Conservation (phyloP, 2,888 invertebrate species). For the Deilephila porcellus region DNA sequence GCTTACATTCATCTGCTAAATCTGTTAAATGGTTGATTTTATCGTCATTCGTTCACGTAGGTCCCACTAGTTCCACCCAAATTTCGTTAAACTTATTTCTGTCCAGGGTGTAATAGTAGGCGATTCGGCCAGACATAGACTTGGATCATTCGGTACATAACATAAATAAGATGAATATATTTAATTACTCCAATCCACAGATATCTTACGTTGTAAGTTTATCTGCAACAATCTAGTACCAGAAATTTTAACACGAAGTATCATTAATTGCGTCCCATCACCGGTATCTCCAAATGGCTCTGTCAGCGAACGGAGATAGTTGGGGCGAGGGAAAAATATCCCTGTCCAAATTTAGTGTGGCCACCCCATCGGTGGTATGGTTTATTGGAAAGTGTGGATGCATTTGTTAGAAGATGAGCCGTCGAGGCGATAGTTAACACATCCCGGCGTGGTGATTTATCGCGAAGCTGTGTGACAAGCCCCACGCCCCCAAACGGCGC, state of each 20-base stretch:
- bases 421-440: slow-evolving; percentile 66
- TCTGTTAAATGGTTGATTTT: no score
- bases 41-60: no score
- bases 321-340: slow-evolving; percentile 43
- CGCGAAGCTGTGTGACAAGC: slow-evolving; percentile 40
- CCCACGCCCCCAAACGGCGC: slow-evolving; percentile 38
- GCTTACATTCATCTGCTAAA: no score
- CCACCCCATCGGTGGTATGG: slow-evolving; percentile 58
- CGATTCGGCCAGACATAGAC: no score
- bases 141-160: no score
- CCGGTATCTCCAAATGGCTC: slow-evolving; percentile 15
- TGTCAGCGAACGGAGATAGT: slow-evolving; percentile 27
- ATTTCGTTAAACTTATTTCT: no score
- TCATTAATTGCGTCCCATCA: slow-evolving; percentile 20
- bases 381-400: slow-evolving; percentile 72
- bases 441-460: slow-evolving; percentile 68
- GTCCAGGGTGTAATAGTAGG: no score
- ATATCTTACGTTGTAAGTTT: background rate
- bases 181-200: background rate
- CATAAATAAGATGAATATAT: no score
- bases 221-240: background rate
- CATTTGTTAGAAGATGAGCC: slow-evolving; percentile 67
- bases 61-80: no score
- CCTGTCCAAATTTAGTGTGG: slow-evolving; percentile 58
- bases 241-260: background rate